A percentile compares a stretch with the other conserved stretches of the same genome.
Conservation (phyloP, 2,113 vertebrate genomes). For the Equus quagga region DNA sequence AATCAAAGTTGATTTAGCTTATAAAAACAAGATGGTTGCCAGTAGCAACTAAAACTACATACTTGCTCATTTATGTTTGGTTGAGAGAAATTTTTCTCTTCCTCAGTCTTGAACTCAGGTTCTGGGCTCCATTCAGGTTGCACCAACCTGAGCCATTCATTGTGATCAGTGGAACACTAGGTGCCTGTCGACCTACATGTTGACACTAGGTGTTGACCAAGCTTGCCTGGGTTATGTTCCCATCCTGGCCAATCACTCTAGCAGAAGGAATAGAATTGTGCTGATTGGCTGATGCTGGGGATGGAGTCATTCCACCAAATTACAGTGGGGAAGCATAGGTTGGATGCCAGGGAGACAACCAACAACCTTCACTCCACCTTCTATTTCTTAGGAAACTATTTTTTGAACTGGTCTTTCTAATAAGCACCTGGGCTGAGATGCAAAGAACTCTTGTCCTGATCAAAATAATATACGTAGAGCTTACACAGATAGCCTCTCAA, state of each 20-base stretch:
- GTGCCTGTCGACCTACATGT: background rate
- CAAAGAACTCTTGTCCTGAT: background rate
- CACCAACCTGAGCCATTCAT: background rate
- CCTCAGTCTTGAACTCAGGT: background rate
- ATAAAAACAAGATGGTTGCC: background rate
- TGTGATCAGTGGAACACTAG: background rate
- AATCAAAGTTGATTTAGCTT: constrained; percentile 3
- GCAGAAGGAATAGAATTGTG: background rate
- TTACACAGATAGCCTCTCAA: background rate
- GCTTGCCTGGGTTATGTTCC: background rate
- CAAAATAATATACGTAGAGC: background rate
- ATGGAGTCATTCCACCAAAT: background rate
- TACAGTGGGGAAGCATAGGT: background rate
- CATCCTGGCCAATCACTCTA: background rate
- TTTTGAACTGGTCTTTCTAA: constrained; percentile 14
- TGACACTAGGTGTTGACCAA: background rate
- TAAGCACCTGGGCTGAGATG: background rate
- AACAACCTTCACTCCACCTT: background rate
- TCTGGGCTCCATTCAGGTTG: background rate
- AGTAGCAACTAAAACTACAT: background rate
- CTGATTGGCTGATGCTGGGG: background rate
- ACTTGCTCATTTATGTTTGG: background rate
- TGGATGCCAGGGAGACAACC: background rate
- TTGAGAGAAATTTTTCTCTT: background rate
- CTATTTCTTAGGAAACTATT: constrained; percentile 13